Percentiles rank a stretch among this genome's conserved stretches.
These are phyloP conservation scores for Nomada lathburiana DNA, from an alignment of 2,888 invertebrate species.

Conservation along the genomic window DNA sequence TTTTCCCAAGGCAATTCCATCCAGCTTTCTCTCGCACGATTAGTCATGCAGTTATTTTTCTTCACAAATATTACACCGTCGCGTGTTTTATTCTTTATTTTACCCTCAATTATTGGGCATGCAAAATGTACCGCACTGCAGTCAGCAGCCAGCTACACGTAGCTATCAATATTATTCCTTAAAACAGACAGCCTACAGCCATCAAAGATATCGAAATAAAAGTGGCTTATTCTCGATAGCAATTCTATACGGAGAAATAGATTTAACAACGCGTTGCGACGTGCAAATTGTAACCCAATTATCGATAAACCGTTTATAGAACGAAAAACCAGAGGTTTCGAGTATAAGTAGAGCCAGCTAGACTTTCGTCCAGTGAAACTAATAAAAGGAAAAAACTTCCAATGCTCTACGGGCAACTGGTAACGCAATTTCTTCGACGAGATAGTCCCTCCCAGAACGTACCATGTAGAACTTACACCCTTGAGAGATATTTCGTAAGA, in stretches of 20 bases:
- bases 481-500: not conserved
- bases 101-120: not conserved
- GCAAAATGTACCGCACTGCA: not conserved
- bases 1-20: not conserved
- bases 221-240: not conserved
- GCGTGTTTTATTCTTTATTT: no score
- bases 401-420: slow-evolving; percentile 19
- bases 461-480: not conserved
- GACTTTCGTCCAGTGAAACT: slow-evolving; percentile 18
- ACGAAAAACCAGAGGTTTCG: not conserved
- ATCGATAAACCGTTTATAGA: not conserved
- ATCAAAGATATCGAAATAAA: no score
- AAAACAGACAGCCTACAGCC: not conserved
- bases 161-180: not conserved
- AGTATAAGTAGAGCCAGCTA: not conserved
- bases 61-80: no score
- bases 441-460: not conserved
- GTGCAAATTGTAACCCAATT: not conserved
- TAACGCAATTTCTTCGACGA: slow-evolving; percentile 43
- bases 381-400: slow-evolving; percentile 44
- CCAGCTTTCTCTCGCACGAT: not conserved
- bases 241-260: no score
- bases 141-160: not conserved
- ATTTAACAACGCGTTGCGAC: not conserved
- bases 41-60: no score